Evolutionary conservation across 2,113 vertebrate genomes (phyloP).

Genomic region (Proterorhinus semilunaris): DNA sequence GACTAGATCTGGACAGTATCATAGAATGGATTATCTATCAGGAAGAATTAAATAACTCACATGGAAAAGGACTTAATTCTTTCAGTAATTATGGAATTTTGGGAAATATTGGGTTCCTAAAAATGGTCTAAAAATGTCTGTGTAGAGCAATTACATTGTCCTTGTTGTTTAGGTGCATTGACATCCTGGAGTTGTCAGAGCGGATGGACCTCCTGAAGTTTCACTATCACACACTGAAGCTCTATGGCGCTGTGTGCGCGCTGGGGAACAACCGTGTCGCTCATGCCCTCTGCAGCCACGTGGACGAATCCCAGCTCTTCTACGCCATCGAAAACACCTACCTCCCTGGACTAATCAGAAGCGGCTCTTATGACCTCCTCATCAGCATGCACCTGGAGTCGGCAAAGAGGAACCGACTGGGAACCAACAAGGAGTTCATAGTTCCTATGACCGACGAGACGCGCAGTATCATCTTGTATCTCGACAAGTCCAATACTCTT

Average conservation of each 20-base stretch:
- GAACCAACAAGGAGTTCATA: conserved; percentile 93
- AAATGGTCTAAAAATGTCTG: too few species aligned
- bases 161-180: conserved; percentile 80
- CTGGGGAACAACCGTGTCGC: conserved; percentile 94
- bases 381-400: conserved; percentile 94
- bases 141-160: background rate
- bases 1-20: too few species aligned
- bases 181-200: conserved; percentile 91
- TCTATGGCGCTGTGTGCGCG: conserved; percentile 90
- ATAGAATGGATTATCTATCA: too few species aligned
- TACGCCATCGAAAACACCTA: conserved; percentile 89
- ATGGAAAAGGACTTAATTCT: too few species aligned
- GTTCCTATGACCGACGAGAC: conserved; percentile 89
- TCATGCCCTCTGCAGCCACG: conserved; percentile 91
- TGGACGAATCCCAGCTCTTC: conserved; percentile 90
- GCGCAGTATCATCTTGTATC: conserved; percentile 82
- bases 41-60: too few species aligned
- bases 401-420: conserved; percentile 87
- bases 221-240: conserved; percentile 87
- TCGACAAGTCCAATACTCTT: conserved; percentile 73
- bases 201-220: conserved; percentile 84
- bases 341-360: conserved; percentile 85
- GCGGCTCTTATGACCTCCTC: conserved; percentile 91
- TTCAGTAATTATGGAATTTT: too few species aligned
- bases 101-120: too few species aligned